phyloP scores from a whole-genome alignment of 2,797 vertebrate genomes.

The Acanthurus lineatus region DNA sequence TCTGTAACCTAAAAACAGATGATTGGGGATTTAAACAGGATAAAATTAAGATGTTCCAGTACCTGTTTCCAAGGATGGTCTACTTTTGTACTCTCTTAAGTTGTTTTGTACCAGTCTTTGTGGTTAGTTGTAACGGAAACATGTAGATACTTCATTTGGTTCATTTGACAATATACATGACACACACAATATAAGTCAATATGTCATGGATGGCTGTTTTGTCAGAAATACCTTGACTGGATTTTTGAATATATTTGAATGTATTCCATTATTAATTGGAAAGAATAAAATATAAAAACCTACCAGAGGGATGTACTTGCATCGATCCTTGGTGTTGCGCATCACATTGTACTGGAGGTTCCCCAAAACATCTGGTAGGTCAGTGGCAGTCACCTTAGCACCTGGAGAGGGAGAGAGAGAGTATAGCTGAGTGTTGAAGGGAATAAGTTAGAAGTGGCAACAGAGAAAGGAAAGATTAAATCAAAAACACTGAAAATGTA shows the following conservation, averaged over 20 bases:
- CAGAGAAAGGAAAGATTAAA: background rate
- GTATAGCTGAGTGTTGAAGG: background rate
- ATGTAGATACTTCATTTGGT: background rate
- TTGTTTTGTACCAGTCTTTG: background rate
- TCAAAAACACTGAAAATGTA: background rate
- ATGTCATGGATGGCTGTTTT: background rate
- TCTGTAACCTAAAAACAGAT: slow-evolving; percentile 84
- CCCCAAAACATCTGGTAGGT: slow-evolving; percentile 92
- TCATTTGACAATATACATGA: background rate
- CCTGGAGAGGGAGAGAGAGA: slow-evolving; percentile 64
- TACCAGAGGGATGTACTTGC: slow-evolving; percentile 88
- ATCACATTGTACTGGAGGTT: slow-evolving; percentile 92
- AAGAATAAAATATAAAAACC: slow-evolving; percentile 12
- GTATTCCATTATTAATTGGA: background rate
- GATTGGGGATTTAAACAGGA: background rate
- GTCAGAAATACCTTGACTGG: background rate
- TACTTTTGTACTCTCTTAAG: background rate
- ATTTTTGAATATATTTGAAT: background rate
- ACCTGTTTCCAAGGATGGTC: background rate
- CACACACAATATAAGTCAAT: background rate
- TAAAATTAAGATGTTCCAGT: background rate
- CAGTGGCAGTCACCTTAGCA: slow-evolving; percentile 93
- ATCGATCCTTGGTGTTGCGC: slow-evolving; percentile 90
- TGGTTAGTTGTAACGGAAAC: background rate
- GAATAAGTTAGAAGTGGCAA: background rate